phyloP scores from a whole-genome alignment of 2,113 vertebrate species.

The Argyrosomus japonicus region DNA sequence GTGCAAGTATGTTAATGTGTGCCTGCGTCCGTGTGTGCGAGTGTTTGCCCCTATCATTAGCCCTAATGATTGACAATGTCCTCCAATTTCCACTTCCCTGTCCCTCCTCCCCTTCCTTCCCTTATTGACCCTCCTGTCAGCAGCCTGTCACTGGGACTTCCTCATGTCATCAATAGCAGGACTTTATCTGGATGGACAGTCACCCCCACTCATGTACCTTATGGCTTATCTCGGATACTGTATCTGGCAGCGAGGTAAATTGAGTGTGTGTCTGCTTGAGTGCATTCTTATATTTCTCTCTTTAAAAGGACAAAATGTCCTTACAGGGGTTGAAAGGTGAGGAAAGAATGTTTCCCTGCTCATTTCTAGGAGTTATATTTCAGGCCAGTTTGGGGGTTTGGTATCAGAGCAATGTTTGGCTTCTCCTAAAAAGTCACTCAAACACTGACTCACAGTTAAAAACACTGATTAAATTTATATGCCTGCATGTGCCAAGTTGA shows the following conservation, averaged over 20 bases:
- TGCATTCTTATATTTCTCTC: constrained; percentile 44
- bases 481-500: not conserved
- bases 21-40: constrained; percentile 21
- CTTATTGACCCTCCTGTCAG: constrained; percentile 80
- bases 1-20: constrained; percentile 32
- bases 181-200: constrained; percentile 77
- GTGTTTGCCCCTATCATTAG: constrained; percentile 66
- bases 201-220: constrained; percentile 55
- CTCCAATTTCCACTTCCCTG: constrained; percentile 47
- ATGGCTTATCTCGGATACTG: constrained; percentile 69
- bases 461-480: not conserved
- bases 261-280: constrained; percentile 11
- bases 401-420: not conserved
- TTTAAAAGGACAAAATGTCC: constrained; percentile 43
- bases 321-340: constrained; percentile 29
- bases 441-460: not conserved
- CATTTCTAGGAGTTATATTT: constrained; percentile 26
- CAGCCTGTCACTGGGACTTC: constrained; percentile 70
- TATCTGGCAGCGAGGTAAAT: constrained; percentile 59
- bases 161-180: constrained; percentile 74
- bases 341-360: constrained; percentile 5
- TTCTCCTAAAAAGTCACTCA: not conserved
- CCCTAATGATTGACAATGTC: constrained; percentile 78
- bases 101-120: constrained; percentile 52
- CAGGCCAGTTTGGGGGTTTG: not conserved